Evolutionary conservation across 2,888 invertebrate species (phyloP), one percentile per base, ranked within the genome.

Genomic region (Dorcus parallelipipedus): DNA sequence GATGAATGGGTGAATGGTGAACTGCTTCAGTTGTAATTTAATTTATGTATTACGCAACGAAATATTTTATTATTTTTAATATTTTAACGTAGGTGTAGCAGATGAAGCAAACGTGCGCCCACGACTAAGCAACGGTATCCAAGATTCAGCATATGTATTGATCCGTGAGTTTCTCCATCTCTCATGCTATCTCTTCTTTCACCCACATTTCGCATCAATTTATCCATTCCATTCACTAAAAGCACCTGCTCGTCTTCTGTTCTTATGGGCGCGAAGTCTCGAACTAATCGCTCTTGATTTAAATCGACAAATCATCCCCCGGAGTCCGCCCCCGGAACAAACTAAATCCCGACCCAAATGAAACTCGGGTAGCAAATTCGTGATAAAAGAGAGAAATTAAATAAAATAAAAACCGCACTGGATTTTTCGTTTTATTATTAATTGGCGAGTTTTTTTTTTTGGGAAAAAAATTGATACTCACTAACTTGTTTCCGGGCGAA

Each of bases 141-240:
- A 60, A 64, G 64, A 64, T 60, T 65, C 69, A 71, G 72, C 69
- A 68, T 69, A 69, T 67, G 70, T 71, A 73, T 73, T 74, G 72
- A 73, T 73, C 73, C 71, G 69, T 64, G 64, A 64, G 66, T 57
- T 70, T 68, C 65, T 67, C 71, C 68, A 66, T 70, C 69, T 70
- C 73, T 63, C 61, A 65, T 61, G 60, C 59, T 68, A 67, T 70
- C 70, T 71, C 69, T 63, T 64, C 65, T 68, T 68, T 69, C 69
- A 65, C 67, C 67, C 65, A 70, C 68, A 70, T 68, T 67, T 66
- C 64, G 61, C 66, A 62, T 62, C 64, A 67, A 65, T 64, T 64
- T 66, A 63, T 64, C 55, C 64, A 63, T 67, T 64, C 71, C 73
- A 73, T 73, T 71, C 71, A 72, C 70, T 67, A 72, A 71, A 68